Conservation (phyloP, 2,797 vertebrate species). For the Acridotheres tristis region DNA sequence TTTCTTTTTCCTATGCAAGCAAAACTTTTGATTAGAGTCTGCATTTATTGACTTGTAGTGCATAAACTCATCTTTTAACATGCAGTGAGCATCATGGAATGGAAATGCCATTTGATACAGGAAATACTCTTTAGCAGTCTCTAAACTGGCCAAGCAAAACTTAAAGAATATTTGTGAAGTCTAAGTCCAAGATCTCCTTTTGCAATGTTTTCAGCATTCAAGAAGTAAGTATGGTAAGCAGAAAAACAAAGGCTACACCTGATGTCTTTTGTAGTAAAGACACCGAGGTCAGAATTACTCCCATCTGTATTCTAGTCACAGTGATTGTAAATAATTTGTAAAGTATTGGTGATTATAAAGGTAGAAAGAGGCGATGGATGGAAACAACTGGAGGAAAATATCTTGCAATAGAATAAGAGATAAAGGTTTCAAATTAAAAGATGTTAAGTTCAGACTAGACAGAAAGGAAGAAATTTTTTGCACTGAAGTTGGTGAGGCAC, state of each 20-base stretch:
- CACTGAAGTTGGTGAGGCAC: accelerated
- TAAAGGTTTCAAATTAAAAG: not conserved
- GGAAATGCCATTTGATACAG: slow-evolving; percentile 38
- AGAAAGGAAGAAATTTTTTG: not conserved
- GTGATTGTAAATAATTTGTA: not conserved
- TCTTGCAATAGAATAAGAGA: not conserved
- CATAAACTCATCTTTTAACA: slow-evolving; percentile 44
- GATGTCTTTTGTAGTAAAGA: not conserved
- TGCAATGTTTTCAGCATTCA: not conserved
- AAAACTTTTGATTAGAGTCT: slow-evolving; percentile 71
- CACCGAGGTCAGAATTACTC: not conserved
- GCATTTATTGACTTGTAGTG: slow-evolving; percentile 63
- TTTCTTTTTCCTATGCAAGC: slow-evolving; percentile 46
- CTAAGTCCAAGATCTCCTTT: not conserved
- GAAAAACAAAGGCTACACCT: not conserved
- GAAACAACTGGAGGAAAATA: not conserved
- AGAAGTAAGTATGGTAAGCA: not conserved
- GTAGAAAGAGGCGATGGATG: not conserved
- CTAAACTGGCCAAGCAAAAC: slow-evolving; percentile 28
- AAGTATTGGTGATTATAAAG: not conserved
- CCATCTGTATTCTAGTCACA: not conserved
- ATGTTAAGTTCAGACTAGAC: not conserved
- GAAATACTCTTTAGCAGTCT: not conserved
- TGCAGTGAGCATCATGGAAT: not conserved
- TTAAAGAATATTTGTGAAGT: slow-evolving; percentile 19